Evolutionary conservation across 2,888 invertebrate species (phyloP).

Genomic region (Cantharis flavilabris): DNA sequence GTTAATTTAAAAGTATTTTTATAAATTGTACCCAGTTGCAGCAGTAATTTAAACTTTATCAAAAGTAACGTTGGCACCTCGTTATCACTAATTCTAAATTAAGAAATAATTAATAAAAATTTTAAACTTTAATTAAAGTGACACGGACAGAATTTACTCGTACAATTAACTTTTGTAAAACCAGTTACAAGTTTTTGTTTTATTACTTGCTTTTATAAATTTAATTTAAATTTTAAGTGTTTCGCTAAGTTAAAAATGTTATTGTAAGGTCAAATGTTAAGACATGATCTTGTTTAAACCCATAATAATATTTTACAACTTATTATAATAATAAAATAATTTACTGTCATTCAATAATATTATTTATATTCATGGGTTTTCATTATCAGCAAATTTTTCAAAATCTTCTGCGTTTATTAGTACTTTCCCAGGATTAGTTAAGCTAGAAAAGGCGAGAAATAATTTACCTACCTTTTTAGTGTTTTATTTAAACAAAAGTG

Average conservation of each 20-base stretch:
- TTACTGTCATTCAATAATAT: too few species aligned
- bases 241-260: neutral
- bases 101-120: neutral
- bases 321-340: too few species aligned
- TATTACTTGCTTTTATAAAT: neutral
- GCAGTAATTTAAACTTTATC: neutral
- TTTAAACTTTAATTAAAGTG: conserved; percentile 3
- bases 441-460: too few species aligned
- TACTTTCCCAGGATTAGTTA: too few species aligned
- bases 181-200: neutral
- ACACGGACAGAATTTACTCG: neutral
- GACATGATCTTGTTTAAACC: neutral
- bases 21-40: neutral
- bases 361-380: too few species aligned
- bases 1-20: neutral
- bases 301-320: neutral
- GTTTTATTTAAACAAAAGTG: too few species aligned
- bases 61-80: neutral
- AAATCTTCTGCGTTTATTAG: too few species aligned
- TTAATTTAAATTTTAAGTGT: neutral
- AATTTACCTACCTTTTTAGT: too few species aligned
- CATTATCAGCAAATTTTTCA: too few species aligned
- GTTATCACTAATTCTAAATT: neutral
- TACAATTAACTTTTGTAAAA: neutral
- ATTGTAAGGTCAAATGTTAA: neutral